phyloP scores from a whole-genome alignment of 2,797 vertebrate genomes.

The Rhodeus uyekii region DNA sequence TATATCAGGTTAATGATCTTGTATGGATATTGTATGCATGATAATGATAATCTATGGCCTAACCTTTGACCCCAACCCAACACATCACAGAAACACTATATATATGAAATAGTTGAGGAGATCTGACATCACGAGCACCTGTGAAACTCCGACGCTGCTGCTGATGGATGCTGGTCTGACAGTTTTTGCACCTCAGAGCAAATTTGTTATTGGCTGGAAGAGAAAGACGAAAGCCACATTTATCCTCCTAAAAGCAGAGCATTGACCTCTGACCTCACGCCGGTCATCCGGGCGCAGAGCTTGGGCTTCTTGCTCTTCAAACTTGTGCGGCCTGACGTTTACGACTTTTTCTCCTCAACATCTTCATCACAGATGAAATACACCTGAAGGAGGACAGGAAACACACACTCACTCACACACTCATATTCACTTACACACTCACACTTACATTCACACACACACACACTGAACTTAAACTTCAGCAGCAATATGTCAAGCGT shows the following conservation, averaged over 20 bases:
- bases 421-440: too few species aligned
- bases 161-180: conserved; percentile 96
- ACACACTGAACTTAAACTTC: too few species aligned
- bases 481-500: too few species aligned
- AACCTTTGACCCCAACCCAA: too few species aligned
- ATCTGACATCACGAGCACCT: too few species aligned
- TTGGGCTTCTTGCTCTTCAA: conserved; percentile 97
- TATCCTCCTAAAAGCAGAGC: background rate
- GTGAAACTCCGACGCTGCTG: too few species aligned
- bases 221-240: background rate
- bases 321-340: conserved; percentile 88
- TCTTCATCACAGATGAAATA: conserved; percentile 81
- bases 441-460: too few species aligned
- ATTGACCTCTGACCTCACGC: conserved; percentile 79
- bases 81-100: too few species aligned
- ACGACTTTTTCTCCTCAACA: conserved; percentile 82
- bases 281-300: conserved; percentile 96
- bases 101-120: too few species aligned
- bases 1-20: too few species aligned
- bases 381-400: background rate
- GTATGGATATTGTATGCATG: too few species aligned
- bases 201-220: conserved; percentile 93
- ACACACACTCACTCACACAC: background rate
- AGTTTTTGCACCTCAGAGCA: conserved; percentile 93
- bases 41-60: too few species aligned